Conservation (phyloP, 2,113 vertebrate genomes). For the Athene noctua region DNA sequence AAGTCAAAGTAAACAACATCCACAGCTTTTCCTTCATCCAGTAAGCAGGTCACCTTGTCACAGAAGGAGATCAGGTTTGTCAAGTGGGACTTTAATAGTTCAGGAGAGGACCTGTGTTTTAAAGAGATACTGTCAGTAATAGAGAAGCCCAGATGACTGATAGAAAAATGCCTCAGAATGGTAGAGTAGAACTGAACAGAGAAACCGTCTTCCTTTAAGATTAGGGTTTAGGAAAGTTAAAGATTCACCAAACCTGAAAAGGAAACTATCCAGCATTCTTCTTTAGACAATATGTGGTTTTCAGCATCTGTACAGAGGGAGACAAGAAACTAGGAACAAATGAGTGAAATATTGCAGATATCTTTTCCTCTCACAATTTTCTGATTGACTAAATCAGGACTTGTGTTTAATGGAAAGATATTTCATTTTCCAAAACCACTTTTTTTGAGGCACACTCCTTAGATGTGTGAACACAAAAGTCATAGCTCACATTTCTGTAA, state of each 20-base stretch:
- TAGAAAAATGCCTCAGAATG: neutral
- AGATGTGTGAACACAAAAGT: neutral
- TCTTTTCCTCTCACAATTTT: neutral
- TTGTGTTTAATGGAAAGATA: neutral
- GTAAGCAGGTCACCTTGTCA: too few species aligned
- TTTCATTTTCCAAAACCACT: neutral
- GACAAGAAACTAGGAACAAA: neutral
- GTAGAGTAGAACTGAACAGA: neutral
- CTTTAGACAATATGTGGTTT: neutral
- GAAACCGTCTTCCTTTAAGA: neutral
- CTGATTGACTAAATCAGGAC: neutral
- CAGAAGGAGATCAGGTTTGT: too few species aligned
- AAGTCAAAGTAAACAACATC: too few species aligned
- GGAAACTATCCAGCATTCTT: neutral
- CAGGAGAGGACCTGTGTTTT: too few species aligned
- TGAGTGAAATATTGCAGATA: neutral
- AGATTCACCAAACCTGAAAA: neutral
- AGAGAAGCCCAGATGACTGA: neutral
- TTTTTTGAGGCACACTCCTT: neutral
- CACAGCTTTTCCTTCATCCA: too few species aligned
- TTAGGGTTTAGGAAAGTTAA: neutral
- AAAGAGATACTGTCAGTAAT: neutral
- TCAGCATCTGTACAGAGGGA: neutral
- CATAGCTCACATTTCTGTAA: neutral
- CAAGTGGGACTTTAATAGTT: too few species aligned